These are phyloP conservation scores for Lycia hirtaria DNA, from an alignment of 2,888 invertebrate genomes.

Conservation along the genomic window DNA sequence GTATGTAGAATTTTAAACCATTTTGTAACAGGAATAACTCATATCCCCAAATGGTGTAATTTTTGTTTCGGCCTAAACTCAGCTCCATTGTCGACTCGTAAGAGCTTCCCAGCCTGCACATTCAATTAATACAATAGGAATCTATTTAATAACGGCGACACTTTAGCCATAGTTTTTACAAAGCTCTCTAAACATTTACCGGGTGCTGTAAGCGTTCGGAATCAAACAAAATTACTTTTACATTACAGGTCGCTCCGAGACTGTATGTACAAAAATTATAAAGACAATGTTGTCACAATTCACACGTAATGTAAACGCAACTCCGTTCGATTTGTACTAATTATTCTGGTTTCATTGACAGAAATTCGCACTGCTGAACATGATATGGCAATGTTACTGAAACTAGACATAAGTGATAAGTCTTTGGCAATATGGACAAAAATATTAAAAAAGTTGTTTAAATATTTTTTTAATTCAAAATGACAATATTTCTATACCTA, in stretches of 20 bases:
- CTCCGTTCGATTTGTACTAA: slow-evolving; percentile 58
- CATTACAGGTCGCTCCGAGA: slow-evolving; percentile 57
- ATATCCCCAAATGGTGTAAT: slow-evolving; percentile 3
- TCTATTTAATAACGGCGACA: slow-evolving; percentile 32
- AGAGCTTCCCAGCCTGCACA: slow-evolving; percentile 24
- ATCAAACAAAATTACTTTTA: slow-evolving; percentile 58
- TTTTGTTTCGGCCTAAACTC: slow-evolving; percentile 4
- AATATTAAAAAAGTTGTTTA: background rate
- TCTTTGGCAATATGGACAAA: slow-evolving; percentile 32
- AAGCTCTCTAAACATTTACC: slow-evolving; percentile 58
- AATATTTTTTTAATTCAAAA: background rate
- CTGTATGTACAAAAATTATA: slow-evolving; percentile 69
- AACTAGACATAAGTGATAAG: too few relatives aligned
- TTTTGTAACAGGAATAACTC: slow-evolving; percentile 13
- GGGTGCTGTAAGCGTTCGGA: slow-evolving; percentile 48
- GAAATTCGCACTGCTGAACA: slow-evolving; percentile 53
- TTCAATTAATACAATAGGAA: slow-evolving; percentile 29
- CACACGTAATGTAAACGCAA: slow-evolving; percentile 55
- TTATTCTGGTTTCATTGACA: slow-evolving; percentile 56
- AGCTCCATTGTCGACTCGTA: background rate
- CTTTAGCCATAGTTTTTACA: slow-evolving; percentile 42
- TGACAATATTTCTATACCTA: too few relatives aligned
- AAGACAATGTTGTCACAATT: slow-evolving; percentile 53
- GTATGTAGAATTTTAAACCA: slow-evolving; percentile 30
- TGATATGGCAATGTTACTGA: slow-evolving; percentile 1